Percentiles rank a stretch among this genome's conserved stretches.
These are phyloP conservation scores for Xiphophorus hellerii DNA, from an alignment of 2,113 vertebrate species.

Conservation along the genomic window DNA sequence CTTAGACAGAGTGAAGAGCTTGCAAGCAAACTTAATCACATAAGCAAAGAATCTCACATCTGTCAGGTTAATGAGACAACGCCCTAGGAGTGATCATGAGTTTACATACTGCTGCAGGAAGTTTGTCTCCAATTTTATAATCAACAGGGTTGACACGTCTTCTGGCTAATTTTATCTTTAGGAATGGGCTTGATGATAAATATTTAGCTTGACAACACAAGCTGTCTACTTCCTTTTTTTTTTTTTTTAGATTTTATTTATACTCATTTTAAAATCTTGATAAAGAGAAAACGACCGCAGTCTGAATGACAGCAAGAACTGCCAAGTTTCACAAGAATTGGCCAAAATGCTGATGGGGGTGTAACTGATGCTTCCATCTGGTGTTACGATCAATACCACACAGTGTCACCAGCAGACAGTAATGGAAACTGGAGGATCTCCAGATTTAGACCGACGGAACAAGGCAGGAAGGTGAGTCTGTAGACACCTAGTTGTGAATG, in stretches of 20 bases:
- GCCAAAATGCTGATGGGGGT: constrained; percentile 35
- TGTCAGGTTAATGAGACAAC: constrained; percentile 92
- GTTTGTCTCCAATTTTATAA: constrained; percentile 85
- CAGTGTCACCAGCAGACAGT: constrained; percentile 33
- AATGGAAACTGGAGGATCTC: constrained; percentile 43
- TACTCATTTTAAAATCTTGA: neutral
- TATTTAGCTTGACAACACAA: constrained; percentile 53
- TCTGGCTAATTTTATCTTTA: constrained; percentile 81
- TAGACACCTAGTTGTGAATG: constrained; percentile 1
- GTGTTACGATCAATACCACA: constrained; percentile 45
- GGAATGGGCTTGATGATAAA: constrained; percentile 69
- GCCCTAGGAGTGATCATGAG: constrained; percentile 87
- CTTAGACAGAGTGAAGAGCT: constrained; percentile 75
- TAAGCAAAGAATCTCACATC: constrained; percentile 81
- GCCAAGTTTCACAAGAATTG: constrained; percentile 40
- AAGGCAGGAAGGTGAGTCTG: constrained; percentile 32
- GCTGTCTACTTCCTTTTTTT: neutral
- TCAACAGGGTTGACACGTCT: constrained; percentile 82
- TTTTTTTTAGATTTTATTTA: neutral
- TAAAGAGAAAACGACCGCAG: constrained; percentile 8
- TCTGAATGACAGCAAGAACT: neutral
- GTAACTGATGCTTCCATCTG: constrained; percentile 47
- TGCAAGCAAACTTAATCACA: constrained; percentile 80
- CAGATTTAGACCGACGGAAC: constrained; percentile 39
- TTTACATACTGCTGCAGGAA: constrained; percentile 90